Evolutionary conservation across 2,113 vertebrate genomes (phyloP).

Genomic region (Pluvianellus socialis): DNA sequence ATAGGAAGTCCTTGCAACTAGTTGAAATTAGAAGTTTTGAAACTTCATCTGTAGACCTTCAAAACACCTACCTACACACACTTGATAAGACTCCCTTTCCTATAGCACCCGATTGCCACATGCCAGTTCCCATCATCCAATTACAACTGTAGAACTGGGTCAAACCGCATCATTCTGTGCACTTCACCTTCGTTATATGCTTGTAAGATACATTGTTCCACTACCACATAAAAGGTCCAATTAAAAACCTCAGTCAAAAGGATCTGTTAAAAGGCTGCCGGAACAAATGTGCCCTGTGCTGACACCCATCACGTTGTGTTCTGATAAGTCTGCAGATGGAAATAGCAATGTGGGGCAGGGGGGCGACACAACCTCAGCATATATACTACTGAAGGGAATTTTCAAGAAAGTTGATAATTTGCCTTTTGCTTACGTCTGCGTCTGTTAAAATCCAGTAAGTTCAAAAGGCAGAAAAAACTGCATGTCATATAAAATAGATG

Average conservation of each 20-base stretch:
- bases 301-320: background rate
- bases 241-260: slow-evolving; percentile 27
- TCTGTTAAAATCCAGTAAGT: background rate
- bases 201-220: background rate
- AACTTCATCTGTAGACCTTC: background rate
- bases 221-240: background rate
- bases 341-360: background rate
- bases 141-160: background rate
- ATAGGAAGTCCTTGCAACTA: background rate
- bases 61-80: background rate
- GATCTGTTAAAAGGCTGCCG: background rate
- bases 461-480: slow-evolving; percentile 28
- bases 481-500: background rate
- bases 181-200: background rate
- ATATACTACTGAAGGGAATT: background rate
- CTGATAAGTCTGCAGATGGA: background rate
- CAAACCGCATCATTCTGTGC: background rate
- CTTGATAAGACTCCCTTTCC: background rate
- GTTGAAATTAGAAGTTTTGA: background rate
- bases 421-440: background rate
- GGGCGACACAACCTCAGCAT: background rate
- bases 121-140: background rate
- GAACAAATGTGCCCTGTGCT: background rate
- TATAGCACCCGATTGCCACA: background rate
- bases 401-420: background rate